Evolutionary conservation across 2,888 invertebrate genomes (phyloP).

Genomic region (Norana najaformis): DNA sequence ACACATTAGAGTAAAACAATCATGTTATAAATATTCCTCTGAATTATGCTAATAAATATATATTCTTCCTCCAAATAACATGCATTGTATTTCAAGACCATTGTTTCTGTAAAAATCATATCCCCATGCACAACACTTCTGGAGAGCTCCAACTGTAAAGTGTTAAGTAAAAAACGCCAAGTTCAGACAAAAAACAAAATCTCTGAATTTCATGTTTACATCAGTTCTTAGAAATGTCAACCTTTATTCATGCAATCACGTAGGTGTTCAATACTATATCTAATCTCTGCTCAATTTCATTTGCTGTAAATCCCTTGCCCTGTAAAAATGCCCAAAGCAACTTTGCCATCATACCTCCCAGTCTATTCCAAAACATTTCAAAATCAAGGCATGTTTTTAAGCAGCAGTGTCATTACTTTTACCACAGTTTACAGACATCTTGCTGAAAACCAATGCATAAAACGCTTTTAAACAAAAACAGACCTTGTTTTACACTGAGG

Average conservation of each 20-base stretch:
- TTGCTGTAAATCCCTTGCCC: not conserved
- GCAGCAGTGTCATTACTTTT: not conserved
- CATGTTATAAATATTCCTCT: not conserved
- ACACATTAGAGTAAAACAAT: conserved; percentile 10
- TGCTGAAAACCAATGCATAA: not conserved
- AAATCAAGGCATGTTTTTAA: not conserved
- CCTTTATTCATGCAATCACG: too few relatives aligned
- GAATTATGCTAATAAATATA: not conserved
- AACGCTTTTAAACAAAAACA: not conserved
- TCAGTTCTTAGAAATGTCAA: too few relatives aligned
- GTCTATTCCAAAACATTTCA: not conserved
- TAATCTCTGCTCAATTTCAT: not conserved
- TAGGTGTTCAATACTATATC: too few relatives aligned
- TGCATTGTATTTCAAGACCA: too few relatives aligned
- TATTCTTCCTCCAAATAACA: not conserved
- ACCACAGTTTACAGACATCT: not conserved
- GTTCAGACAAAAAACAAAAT: too few relatives aligned
- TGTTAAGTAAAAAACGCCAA: too few relatives aligned
- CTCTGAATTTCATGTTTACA: too few relatives aligned
- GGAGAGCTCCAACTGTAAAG: not conserved
- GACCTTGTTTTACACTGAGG: conserved; percentile 73
- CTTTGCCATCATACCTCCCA: not conserved
- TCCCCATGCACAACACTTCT: not conserved
- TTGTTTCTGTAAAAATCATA: too few relatives aligned
- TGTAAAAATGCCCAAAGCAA: not conserved